These are phyloP conservation scores for Smithornis capensis DNA, from an alignment of 2,113 vertebrate species.

Conservation along the genomic window DNA sequence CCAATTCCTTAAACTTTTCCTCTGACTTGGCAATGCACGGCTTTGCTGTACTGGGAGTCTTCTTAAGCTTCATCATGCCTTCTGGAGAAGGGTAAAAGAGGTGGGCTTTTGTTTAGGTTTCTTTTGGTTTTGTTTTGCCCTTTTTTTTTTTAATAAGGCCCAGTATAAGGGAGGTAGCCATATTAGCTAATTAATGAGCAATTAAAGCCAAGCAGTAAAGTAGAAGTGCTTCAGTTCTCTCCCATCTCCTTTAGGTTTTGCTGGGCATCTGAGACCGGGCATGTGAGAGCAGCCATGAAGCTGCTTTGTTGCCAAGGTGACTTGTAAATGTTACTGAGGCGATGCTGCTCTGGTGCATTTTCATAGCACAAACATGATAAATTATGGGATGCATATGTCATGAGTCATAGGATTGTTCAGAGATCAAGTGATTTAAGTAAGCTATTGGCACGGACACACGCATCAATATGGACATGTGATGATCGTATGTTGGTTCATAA, in stretches of 20 bases:
- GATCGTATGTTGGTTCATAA: neutral
- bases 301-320: slow-evolving; percentile 78
- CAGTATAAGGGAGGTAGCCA: neutral
- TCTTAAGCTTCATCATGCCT: neutral
- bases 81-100: neutral
- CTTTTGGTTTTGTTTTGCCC: neutral
- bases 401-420: slow-evolving; percentile 74
- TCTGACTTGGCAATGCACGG: neutral
- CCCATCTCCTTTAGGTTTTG: slow-evolving; percentile 58
- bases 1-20: neutral
- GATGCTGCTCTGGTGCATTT: slow-evolving; percentile 69
- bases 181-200: neutral
- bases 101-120: neutral
- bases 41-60: neutral
- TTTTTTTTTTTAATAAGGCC: neutral
- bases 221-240: slow-evolving; percentile 40
- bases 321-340: slow-evolving; percentile 81
- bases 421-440: slow-evolving; percentile 75
- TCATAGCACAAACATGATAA: slow-evolving; percentile 73
- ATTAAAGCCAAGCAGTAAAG: neutral
- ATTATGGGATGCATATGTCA: slow-evolving; percentile 78
- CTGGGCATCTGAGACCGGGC: slow-evolving; percentile 49
- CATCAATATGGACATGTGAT: slow-evolving; percentile 39
- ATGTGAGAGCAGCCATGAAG: slow-evolving; percentile 57
- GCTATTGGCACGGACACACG: neutral